Base-by-base conservation (phyloP, 2,888 invertebrate species). In the Dioctria linearis region DNA sequence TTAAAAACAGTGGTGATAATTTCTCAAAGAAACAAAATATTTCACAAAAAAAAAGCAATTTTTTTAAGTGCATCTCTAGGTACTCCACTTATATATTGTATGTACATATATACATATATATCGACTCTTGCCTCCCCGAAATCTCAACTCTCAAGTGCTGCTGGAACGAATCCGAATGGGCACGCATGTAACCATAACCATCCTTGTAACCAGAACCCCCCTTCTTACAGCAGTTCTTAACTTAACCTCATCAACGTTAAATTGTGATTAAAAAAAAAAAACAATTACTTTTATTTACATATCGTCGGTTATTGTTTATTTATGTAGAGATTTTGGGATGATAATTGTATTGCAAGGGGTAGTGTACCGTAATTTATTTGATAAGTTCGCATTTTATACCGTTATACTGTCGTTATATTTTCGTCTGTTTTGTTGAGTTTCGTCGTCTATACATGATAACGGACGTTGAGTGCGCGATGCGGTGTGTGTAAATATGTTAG, bases 211-310 rank as follows among this genome's bases (percentile, higher is more conserved):
- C 37, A 11, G n/a, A 9, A 6, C 37, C 9, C 40, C 4, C 37
- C 25, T 25, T 25, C 25, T 25, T 25, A 25, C 25, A 25, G 25
- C 25, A 25, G 25, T 25, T 25, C 25, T 43, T 46, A 9, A 46
- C 46, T 46, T n/a, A 8, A 59, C 59, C 59, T 59, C 59, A 71
- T 71, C 71, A 51, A 71, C 71, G 71, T 71, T 51, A 71, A 71
- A 71, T 54, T 71, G 71, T 54, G 71, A 71, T 71, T 71, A 51
- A 71, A 71, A 71, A 67, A 43, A 13, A 46, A 69, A 37, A 69
- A 49, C 25, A 69, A 25, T 25, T 46, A 6, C 8, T 46, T 46
- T 46, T 46, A 6, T 46, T 8, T 46, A 5, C 8, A 8, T 46
- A 46, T 46, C 46, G 46, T 46, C 8, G 46, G 46, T 5, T 25